phyloP scores from a whole-genome alignment of 2,113 vertebrate species.

The Chascanopsetta lugubris region DNA sequence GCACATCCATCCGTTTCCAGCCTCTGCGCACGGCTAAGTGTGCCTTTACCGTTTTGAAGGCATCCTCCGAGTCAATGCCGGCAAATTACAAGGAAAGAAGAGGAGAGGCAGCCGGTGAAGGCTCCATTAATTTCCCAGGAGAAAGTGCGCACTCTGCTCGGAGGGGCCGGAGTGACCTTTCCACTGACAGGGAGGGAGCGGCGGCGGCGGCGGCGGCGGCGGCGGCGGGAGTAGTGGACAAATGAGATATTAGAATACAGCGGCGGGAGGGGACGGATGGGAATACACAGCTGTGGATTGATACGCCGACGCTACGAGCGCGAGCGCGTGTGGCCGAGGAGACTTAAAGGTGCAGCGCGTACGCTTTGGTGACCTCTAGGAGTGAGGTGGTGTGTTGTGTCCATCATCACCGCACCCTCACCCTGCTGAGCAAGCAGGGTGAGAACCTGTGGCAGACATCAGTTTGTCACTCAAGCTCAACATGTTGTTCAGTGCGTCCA shows the following conservation, averaged over 20 bases:
- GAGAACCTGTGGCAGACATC: too few relatives aligned
- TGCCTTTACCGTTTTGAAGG: constrained; percentile 66
- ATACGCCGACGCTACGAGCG: too few relatives aligned
- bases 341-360: too few relatives aligned
- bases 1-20: constrained; percentile 37
- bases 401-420: constrained; percentile 45
- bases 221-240: constrained; percentile 74
- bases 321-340: too few relatives aligned
- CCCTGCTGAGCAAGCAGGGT: too few relatives aligned
- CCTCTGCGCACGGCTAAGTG: constrained; percentile 8
- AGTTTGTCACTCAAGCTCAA: too few relatives aligned
- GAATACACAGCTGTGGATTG: constrained; percentile 34
- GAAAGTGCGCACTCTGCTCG: constrained; percentile 69
- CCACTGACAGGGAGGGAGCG: constrained; percentile 70
- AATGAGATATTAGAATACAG: constrained; percentile 76
- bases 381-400: too few relatives aligned
- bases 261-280: constrained; percentile 48
- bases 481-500: too few relatives aligned
- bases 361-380: too few relatives aligned
- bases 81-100: constrained; percentile 73
- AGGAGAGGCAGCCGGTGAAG: constrained; percentile 68
- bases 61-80: constrained; percentile 72
- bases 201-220: constrained; percentile 66
- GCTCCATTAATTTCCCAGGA: constrained; percentile 83
- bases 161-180: constrained; percentile 81